Conservation (phyloP, 2,113 vertebrate genomes). For the Crypturellus undulatus region DNA sequence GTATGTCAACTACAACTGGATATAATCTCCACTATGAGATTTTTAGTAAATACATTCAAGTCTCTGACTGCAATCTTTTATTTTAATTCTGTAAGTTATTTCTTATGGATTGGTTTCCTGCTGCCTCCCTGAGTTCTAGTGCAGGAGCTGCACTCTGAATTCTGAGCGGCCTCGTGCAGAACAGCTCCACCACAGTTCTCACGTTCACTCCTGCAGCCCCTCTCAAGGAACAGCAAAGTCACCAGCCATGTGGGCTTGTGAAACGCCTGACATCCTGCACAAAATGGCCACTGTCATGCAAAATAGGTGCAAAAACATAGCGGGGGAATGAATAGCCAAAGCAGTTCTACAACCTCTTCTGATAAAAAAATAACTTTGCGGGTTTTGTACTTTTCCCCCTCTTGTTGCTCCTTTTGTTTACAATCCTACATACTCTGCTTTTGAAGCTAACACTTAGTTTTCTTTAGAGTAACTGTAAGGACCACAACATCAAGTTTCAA, state of each 20-base stretch:
- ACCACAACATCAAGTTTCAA: not conserved
- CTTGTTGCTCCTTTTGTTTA: not conserved
- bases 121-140: not conserved
- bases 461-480: not conserved
- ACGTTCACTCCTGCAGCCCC: not conserved
- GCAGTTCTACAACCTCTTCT: not conserved
- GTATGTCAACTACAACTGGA: not conserved
- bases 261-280: not conserved
- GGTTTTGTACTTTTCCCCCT: not conserved
- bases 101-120: constrained; percentile 40
- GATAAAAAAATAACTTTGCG: not conserved
- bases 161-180: not conserved
- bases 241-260: not conserved
- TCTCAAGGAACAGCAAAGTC: not conserved
- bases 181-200: not conserved
- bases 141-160: not conserved
- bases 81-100: constrained; percentile 27
- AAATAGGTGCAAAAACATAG: not conserved
- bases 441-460: not conserved
- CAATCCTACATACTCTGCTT: not conserved
- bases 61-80: not conserved
- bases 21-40: not conserved
- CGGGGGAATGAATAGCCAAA: not conserved
- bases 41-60: not conserved
- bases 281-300: constrained; percentile 13